A percentile compares a stretch with the other conserved stretches of the same genome.
phyloP scores from a whole-genome alignment of 1,140 invertebrate genomes.

The Eueides isabella region DNA sequence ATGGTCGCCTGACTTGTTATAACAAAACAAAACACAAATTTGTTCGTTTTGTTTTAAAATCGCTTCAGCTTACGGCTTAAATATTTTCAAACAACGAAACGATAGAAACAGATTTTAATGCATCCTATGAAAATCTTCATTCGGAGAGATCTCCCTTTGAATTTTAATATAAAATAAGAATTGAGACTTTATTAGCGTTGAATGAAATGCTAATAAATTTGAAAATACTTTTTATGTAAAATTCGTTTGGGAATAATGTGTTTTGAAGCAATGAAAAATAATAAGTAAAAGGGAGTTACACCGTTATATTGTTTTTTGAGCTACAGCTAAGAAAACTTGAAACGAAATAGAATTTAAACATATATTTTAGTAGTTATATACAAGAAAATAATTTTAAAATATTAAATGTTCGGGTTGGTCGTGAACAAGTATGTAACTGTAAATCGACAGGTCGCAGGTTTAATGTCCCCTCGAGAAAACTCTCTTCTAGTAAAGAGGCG shows the following conservation, averaged over 20 bases:
- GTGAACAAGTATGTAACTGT: too few relatives aligned
- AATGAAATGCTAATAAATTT: slow-evolving; percentile 69
- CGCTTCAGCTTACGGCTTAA: slow-evolving; percentile 44
- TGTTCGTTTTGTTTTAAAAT: too few relatives aligned
- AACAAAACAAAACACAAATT: too few relatives aligned
- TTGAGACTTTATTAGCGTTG: slow-evolving; percentile 76
- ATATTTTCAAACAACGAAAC: slow-evolving; percentile 55
- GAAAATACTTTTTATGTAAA: slow-evolving; percentile 58
- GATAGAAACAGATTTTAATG: slow-evolving; percentile 80
- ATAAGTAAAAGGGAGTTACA: not conserved
- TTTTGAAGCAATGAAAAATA: slow-evolving; percentile 22
- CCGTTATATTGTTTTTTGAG: not conserved
- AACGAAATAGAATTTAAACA: too few relatives aligned
- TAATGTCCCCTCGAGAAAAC: too few relatives aligned
- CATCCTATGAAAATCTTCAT: slow-evolving; percentile 80
- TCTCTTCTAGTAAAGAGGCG: too few relatives aligned
- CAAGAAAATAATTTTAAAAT: too few relatives aligned
- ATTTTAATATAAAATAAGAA: slow-evolving; percentile 79
- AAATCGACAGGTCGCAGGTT: too few relatives aligned
- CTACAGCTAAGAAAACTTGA: not conserved
- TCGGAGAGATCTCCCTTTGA: slow-evolving; percentile 72
- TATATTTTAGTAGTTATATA: too few relatives aligned
- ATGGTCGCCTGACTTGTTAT: too few relatives aligned
- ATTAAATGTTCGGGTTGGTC: too few relatives aligned
- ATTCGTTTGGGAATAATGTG: slow-evolving; percentile 32